Percentiles rank a stretch among this genome's conserved stretches.
Conservation (phyloP, 2,888 invertebrate genomes). For the Eilema depressum region DNA sequence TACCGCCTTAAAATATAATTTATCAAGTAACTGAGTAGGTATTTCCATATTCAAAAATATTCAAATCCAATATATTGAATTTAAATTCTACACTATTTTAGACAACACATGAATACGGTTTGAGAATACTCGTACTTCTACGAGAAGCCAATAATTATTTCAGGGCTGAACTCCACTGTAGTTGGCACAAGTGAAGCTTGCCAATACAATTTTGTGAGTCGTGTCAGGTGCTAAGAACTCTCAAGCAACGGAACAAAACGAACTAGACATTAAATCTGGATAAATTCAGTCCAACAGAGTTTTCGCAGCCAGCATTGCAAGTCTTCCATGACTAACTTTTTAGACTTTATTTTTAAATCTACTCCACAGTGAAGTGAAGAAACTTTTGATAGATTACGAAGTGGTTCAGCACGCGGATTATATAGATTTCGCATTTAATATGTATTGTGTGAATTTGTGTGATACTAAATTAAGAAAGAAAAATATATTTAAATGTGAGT, state of each 20-base stretch:
- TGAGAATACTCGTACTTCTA: slow-evolving; percentile 29
- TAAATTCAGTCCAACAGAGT: slow-evolving; percentile 75
- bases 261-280: slow-evolving; percentile 73
- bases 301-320: slow-evolving; percentile 46
- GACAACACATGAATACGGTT: slow-evolving; percentile 11
- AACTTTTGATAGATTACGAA: background rate
- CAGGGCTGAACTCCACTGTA: slow-evolving; percentile 52
- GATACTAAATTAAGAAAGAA: no score
- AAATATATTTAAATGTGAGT: no score
- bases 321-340: slow-evolving; percentile 58
- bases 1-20: no score
- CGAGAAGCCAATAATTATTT: slow-evolving; percentile 59
- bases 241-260: slow-evolving; percentile 59
- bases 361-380: slow-evolving; percentile 60
- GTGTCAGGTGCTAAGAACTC: slow-evolving; percentile 81
- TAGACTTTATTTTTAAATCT: slow-evolving; percentile 57
- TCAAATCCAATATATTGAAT: background rate
- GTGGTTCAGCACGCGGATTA: background rate
- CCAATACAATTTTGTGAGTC: slow-evolving; percentile 77
- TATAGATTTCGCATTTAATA: background rate
- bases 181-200: slow-evolving; percentile 61
- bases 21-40: no score
- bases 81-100: background rate
- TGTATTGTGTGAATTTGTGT: no score
- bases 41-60: background rate